Base-by-base conservation (phyloP, 2,113 vertebrate species). In the Crocuta crocuta region DNA sequence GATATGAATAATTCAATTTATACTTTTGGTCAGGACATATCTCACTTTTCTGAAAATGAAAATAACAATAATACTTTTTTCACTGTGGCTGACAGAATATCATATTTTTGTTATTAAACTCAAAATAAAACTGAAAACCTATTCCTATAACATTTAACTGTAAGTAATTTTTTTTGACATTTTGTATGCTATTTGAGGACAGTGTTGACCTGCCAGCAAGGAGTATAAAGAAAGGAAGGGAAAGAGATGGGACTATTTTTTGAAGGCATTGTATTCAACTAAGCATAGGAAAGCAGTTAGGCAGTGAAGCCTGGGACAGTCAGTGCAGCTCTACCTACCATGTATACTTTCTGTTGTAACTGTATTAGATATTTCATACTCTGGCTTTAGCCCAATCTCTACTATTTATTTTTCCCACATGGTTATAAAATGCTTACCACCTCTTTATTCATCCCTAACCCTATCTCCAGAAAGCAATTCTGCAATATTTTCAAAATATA, bases 101-200 rank as follows among this genome's bases (percentile, higher is more conserved):
- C 48, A 70, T 84, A 93, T 79, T 89, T 92, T 81, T 24, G 61
- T 65, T 93, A 93, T 88, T 93, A 94, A 93, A 63, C 84, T 76
- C 4, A 82, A 80, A 83, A 73, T 85, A 91, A 89, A 87, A 95
- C 91, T 78, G 19, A 93, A 89, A 91, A 81, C 10, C 11, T 73
- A 86, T 92, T 93, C 10, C 19, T 82, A 16, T 88, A 90, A 93
- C 1, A 95, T 76, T 71, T 92, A 88, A 80, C 10, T 0, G 11
- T 93, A 92, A 87, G 90, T 58, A 35, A 82, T 15, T 26, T 17
- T 28, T 76, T 91, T 91, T 86, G 33, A 89, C 15, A 76, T 68
- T 89, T 48, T 58, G 17, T 53, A 73, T 63, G 39, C 31, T 91
- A 85, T 66, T 58, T 88, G 53, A 89, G 61, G 94, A 94, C 1